Evolutionary conservation across 2,888 invertebrate genomes (phyloP), one percentile per base, ranked within the genome.

Genomic region (Andrena flavipes): DNA sequence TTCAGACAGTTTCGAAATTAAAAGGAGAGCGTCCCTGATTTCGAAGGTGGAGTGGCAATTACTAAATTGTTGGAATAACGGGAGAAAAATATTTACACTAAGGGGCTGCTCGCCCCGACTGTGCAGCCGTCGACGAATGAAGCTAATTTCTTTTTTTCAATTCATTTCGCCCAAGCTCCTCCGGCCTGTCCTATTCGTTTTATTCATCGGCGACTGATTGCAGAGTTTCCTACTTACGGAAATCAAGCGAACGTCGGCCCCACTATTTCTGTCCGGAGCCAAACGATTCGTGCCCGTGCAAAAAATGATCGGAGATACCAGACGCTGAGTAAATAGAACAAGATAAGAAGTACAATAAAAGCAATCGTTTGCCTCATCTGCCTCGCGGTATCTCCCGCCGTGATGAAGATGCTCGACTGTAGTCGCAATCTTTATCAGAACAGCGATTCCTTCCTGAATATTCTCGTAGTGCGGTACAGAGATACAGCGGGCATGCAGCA

Each of bases 161-260:
- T 74, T 65, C 70, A 29, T 70, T 74, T 65, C 51, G 6, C 16
- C 16, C 20, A 33, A 8, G 33, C 20, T 26, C 54, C 48, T 49
- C 20, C 51, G 23, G 62, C 69, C 35, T 20, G 30, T 48, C 49
- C 62, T 30, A 54, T 42, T 30, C 67, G 68, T 76, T 76, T 81
- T 81, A 81, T 71, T 81, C 82, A 82, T 82, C 82, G 70, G 35
- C 63, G 65, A 29, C 67, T 82, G 76, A 82, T 75, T 82, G 70
- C 76, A 42, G 70, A 74, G 72, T 80, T 80, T 51, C 80, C 80
- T 62, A 69, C 78, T 78, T 59, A 70, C 54, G 76, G 76, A 63
- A 84, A 82, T 75, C 74, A 69, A 72, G 70, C 73, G 82, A 60
- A 71, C 82, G 70, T 54, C 82, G 70, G 78, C 75, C 69, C 67